A percentile compares a stretch with the other conserved stretches of the same genome.
These are phyloP conservation scores for Neodiprion lecontei DNA, from an alignment of 1,140 invertebrate genomes.

Conservation along the genomic window DNA sequence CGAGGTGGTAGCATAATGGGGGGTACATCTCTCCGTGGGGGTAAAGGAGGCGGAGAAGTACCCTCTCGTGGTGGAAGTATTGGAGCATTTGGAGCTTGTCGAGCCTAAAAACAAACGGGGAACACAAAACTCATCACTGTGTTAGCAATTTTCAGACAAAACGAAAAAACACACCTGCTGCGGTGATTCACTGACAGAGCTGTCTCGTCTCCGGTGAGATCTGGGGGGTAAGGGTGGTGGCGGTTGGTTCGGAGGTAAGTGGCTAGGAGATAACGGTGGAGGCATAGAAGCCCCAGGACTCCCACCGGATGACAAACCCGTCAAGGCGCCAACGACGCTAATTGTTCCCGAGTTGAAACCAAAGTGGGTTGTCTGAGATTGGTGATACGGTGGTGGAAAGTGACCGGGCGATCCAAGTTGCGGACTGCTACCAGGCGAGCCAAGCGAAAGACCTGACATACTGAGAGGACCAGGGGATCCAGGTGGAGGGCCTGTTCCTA, in stretches of 20 bases:
- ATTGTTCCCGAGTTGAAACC: constrained; percentile 56
- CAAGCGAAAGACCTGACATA: constrained; percentile 51
- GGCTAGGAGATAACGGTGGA: constrained; percentile 57
- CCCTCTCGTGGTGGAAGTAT: constrained; percentile 67
- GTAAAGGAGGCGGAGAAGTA: constrained; percentile 68
- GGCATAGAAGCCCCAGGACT: constrained; percentile 61
- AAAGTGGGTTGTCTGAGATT: constrained; percentile 58
- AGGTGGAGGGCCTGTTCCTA: constrained; percentile 45
- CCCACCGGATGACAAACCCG: constrained; percentile 48
- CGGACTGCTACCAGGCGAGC: constrained; percentile 56
- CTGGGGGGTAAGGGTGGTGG: constrained; percentile 69
- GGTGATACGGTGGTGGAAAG: constrained; percentile 43
- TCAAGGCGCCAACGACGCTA: constrained; percentile 40
- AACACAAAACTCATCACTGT: constrained; percentile 13
- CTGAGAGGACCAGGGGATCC: constrained; percentile 54
- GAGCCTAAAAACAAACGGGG: constrained; percentile 46
- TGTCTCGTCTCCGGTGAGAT: constrained; percentile 64
- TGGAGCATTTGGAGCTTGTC: constrained; percentile 68
- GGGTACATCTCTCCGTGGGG: constrained; percentile 63
- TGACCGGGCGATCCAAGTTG: constrained; percentile 54
- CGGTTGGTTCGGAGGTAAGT: constrained; percentile 56
- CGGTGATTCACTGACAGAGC: constrained; percentile 66
- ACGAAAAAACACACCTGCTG: constrained; percentile 56
- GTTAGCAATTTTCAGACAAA: constrained; percentile 10
- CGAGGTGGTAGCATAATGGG: constrained; percentile 57